Evolutionary conservation across 2,113 vertebrate genomes (phyloP), one percentile per base, ranked within the genome.

Genomic region (Ramphastos sulfuratus): DNA sequence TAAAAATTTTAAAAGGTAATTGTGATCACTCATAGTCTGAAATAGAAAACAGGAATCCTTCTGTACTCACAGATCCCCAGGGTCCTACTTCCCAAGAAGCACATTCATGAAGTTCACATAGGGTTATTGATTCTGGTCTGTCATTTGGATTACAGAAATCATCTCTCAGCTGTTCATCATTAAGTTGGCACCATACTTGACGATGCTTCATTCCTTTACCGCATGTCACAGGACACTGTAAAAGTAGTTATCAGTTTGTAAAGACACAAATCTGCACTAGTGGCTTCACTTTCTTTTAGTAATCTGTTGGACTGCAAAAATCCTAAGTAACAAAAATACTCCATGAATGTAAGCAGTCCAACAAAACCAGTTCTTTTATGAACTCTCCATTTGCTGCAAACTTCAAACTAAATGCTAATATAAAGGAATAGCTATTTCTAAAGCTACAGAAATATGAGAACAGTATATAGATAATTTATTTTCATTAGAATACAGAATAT

Each of bases 61-160:
- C 58, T 81, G 75, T 97, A 98, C 99, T 98, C 95, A 99, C 99
- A 96, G 97, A 96, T 96, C 98, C 98, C 99, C 99, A 99, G n/a
- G 97, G 97, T 78, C 98, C 99, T 16, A 98, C 98, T 97, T 99
- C 98, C 99, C 99, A 99, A 89, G 98, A 98, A 19, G 99, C 97
- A 92, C 99, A 99, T 25, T 98, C 96, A 4, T 96, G 98, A 76
- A 98, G 98, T 94, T 98, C 98, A 92, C 99, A 99, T 0, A 92
- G 90, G 50, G 96, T 97, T 78, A 98, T 30, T 10, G 98, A 89
- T 10, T 98, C 87, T 17, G 99, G 99, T 96, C 98, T 98, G 55
- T 78, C 93, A 73, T 95, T 96, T 33, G 95, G 90, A 71, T 99
- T 97, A 87, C 99, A 99, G 93, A 98, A 98, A 86, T 97, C 96